Evolutionary conservation across 92 coral and sea anemone species (phyloP).

Genomic region (Siderastrea radians): DNA sequence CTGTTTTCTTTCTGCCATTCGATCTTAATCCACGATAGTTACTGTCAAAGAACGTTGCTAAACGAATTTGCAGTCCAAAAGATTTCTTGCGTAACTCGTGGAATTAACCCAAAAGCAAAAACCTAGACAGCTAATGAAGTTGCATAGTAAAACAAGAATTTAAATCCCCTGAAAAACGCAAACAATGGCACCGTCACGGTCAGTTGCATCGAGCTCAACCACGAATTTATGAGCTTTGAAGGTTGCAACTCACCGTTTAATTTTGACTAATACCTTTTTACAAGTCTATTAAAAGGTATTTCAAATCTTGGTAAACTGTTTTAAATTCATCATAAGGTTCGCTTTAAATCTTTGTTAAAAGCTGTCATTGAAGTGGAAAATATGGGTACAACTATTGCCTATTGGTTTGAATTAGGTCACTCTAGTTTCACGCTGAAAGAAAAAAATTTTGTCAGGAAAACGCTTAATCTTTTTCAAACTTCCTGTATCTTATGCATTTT

Average conservation of each 20-base stretch:
- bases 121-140: background rate
- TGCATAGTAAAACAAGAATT: conserved; percentile 8
- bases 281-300: too few species aligned
- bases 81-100: background rate
- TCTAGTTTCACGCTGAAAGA: background rate
- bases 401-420: background rate
- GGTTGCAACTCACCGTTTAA: background rate
- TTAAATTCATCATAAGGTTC: too few species aligned
- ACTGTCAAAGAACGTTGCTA: background rate
- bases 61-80: background rate
- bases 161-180: conserved; percentile 10
- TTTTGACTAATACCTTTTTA: too few species aligned
- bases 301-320: too few species aligned
- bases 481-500: background rate
- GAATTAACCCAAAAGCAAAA: background rate
- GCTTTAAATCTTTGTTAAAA: too few species aligned
- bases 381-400: too few species aligned
- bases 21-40: background rate
- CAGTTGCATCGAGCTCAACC: background rate
- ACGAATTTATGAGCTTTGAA: background rate
- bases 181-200: conserved; percentile 12
- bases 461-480: background rate
- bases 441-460: background rate
- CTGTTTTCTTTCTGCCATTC: background rate
- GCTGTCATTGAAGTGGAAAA: too few species aligned